A percentile compares a stretch with the other conserved stretches of the same genome.
These are phyloP conservation scores for Brachyistius frenatus DNA, from an alignment of 2,113 vertebrate species.

Conservation along the genomic window DNA sequence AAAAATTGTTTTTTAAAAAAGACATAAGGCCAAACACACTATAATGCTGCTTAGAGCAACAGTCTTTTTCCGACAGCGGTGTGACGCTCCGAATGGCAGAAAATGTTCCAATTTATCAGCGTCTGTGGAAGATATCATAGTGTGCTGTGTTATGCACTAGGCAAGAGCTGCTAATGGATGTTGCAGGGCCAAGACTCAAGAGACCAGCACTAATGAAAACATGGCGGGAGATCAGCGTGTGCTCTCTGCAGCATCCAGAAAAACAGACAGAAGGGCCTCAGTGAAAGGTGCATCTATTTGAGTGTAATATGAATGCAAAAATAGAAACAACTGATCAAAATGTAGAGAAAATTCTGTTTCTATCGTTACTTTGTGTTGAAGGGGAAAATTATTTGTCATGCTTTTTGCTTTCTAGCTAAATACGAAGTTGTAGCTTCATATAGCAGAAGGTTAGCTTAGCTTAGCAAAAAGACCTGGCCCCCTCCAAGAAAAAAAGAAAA, in stretches of 20 bases:
- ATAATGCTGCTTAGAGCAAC: background rate
- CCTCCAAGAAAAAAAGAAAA: too few species aligned
- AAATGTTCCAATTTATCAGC: slow-evolving; percentile 42
- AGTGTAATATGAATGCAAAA: slow-evolving; percentile 3
- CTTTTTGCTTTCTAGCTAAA: background rate
- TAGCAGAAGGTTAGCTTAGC: background rate
- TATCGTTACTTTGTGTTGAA: background rate
- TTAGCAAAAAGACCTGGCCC: background rate
- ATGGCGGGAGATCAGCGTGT: slow-evolving; percentile 47
- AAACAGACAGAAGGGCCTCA: slow-evolving; percentile 42
- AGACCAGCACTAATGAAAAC: slow-evolving; percentile 67
- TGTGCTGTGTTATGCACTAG: slow-evolving; percentile 44
- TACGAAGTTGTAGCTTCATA: background rate
- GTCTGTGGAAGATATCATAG: slow-evolving; percentile 43
- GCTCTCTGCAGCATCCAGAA: slow-evolving; percentile 54
- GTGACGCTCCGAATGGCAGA: slow-evolving; percentile 28
- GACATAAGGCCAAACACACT: background rate
- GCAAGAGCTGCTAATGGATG: slow-evolving; percentile 70
- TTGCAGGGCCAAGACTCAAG: slow-evolving; percentile 52
- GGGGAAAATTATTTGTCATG: background rate
- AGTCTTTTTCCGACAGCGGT: slow-evolving; percentile 6
- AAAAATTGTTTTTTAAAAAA: background rate
- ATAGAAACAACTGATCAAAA: background rate
- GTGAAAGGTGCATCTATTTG: slow-evolving; percentile 36
- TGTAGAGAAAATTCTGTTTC: background rate